Evolutionary conservation across 2,797 vertebrate species (phyloP), one percentile per base, ranked within the genome.

Genomic region (Characodon lateralis): DNA sequence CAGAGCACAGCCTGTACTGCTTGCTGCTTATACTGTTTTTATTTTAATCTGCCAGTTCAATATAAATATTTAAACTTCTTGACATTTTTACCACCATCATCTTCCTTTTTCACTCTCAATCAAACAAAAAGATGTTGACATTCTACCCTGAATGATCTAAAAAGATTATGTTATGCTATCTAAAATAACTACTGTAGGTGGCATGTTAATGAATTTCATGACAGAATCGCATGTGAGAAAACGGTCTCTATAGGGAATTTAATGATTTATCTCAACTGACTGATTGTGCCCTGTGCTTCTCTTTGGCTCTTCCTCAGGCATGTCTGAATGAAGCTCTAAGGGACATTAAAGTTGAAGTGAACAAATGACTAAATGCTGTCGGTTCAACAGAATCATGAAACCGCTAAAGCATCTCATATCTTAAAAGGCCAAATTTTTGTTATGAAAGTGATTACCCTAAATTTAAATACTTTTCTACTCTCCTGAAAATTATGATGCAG

Each of bases 401-500:
- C 24, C 0, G 2, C 41, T 4, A 26, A 46, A n/a, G 2, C 66
- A 5, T 66, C 31, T 41, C 20, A 2, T 18, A 18, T 63, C 28
- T 31, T 2, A 63, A 63, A 63, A 63, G 2, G 18, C 35, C 61
- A 68, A 13, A 24, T 13, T 26, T 16, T 26, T n/a, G 24, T 46
- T 46, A 46, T 26, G 41, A 26, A 69, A 46, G 24, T 6, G 9
- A n/a, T 69, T 26, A 26, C 28, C 20, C 5, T 74, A 24, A 26
- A 63, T 46, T n/a, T 50, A 51, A 35, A n/a, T 68, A 74, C 3
- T 35, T 35, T 35, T 35, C 39, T 16, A 66, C 59, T 26, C 55
- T 71, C 7, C 53, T 66, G 22, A 55, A 72, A 63, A 71, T 59
- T 39, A 72, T 8, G 43, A 78, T 51, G 59, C 31, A 51, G 22